A percentile compares a stretch with the other conserved stretches of the same genome.
phyloP scores from a whole-genome alignment of 2,113 vertebrate genomes.

The Pristiophorus japonicus region DNA sequence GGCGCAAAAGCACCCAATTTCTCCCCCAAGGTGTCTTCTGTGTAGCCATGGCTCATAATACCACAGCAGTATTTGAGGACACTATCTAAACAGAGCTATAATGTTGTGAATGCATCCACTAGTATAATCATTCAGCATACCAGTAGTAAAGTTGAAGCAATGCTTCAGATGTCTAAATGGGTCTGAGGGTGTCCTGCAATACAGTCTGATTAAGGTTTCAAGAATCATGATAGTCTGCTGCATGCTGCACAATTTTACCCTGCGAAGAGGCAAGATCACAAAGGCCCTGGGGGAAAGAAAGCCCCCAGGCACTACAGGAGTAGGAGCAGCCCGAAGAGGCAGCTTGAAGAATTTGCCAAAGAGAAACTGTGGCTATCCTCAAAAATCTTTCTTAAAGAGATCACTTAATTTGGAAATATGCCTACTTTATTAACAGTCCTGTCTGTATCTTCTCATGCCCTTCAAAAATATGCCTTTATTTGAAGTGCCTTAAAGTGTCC shows the following conservation, averaged over 20 bases:
- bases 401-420: background rate
- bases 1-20: too few species aligned
- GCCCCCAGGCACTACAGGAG: background rate
- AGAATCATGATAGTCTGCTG: background rate
- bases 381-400: background rate
- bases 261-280: background rate
- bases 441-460: background rate
- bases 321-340: background rate
- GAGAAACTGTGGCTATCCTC: background rate
- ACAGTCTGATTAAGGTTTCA: background rate
- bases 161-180: background rate
- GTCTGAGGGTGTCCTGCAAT: background rate
- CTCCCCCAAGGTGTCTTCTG: background rate
- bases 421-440: background rate
- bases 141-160: background rate
- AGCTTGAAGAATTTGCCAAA: too few species aligned
- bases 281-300: background rate
- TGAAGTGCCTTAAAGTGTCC: background rate
- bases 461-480: background rate
- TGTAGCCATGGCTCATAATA: background rate
- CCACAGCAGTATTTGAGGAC: background rate
- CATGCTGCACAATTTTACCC: background rate
- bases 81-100: background rate
- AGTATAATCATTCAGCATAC: background rate
- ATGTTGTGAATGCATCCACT: background rate